Conservation (phyloP, 1,140 invertebrate genomes). For the Drosophila gunungcola region DNA sequence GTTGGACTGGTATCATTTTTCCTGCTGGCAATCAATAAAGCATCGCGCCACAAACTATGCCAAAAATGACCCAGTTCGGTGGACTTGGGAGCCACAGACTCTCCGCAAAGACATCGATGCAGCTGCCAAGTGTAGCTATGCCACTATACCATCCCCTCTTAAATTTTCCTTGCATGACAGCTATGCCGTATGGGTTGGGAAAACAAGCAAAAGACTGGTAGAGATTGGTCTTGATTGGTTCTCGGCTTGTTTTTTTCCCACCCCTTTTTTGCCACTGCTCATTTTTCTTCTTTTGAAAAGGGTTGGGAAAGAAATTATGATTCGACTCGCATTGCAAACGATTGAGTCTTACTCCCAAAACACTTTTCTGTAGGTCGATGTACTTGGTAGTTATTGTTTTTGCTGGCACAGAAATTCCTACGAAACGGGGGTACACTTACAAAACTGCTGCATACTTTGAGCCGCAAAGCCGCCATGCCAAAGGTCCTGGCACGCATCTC, state of each 20-base stretch:
- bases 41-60: slow-evolving; percentile 45
- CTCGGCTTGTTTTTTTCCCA: neutral
- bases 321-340: slow-evolving; percentile 22
- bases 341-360: slow-evolving; percentile 40
- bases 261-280: neutral
- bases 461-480: slow-evolving; percentile 67
- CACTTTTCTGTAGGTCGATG: slow-evolving; percentile 15
- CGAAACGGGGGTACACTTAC: slow-evolving; percentile 24
- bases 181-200: slow-evolving; percentile 18
- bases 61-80: slow-evolving; percentile 74
- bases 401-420: slow-evolving; percentile 32
- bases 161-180: slow-evolving; percentile 32
- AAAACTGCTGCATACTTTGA: slow-evolving; percentile 67
- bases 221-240: slow-evolving; percentile 37
- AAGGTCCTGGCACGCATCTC: slow-evolving; percentile 37
- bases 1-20: slow-evolving; percentile 27
- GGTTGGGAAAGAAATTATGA: slow-evolving; percentile 34
- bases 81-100: slow-evolving; percentile 33
- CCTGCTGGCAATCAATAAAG: slow-evolving; percentile 64
- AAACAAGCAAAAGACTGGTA: slow-evolving; percentile 25
- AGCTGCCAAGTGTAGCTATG: slow-evolving; percentile 50
- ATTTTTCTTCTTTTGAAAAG: slow-evolving; percentile 26
- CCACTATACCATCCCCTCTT: neutral
- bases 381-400: slow-evolving; percentile 16
- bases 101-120: slow-evolving; percentile 52